A percentile compares a stretch with the other conserved stretches of the same genome.
These are phyloP conservation scores for Apostichopus californicus DNA, from an alignment of 35 echinoderm and acorn worm species.

Conservation along the genomic window DNA sequence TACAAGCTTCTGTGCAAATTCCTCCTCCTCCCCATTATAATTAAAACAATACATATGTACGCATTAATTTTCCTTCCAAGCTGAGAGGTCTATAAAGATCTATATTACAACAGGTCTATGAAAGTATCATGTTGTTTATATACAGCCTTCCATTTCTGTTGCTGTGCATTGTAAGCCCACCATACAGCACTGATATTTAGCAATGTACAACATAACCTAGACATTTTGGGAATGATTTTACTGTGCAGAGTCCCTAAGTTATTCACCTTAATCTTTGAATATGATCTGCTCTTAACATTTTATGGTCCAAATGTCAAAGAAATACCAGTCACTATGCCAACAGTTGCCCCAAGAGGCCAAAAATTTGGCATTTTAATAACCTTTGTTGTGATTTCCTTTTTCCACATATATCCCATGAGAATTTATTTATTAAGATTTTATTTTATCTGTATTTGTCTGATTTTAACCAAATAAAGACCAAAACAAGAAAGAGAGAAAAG, in stretches of 20 bases:
- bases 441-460: neutral
- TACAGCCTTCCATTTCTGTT: no score
- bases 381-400: constrained; percentile 48
- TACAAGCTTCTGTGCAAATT: no score
- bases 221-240: no score
- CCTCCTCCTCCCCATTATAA: no score
- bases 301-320: constrained; percentile 16
- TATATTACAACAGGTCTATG: no score
- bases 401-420: constrained; percentile 7
- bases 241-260: neutral
- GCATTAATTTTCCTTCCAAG: no score
- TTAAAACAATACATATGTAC: no score
- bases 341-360: constrained; percentile 12
- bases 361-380: constrained; percentile 17
- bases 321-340: neutral
- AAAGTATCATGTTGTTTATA: no score
- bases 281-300: constrained; percentile 27
- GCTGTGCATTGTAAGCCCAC: no score
- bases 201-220: no score
- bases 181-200: no score
- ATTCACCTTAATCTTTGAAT: neutral
- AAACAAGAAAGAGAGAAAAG: neutral
- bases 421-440: neutral
- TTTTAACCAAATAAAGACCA: neutral
- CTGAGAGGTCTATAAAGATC: no score